Evolutionary conservation across 1,140 invertebrate species (phyloP).

Genomic region (Drosophila trapezifrons): DNA sequence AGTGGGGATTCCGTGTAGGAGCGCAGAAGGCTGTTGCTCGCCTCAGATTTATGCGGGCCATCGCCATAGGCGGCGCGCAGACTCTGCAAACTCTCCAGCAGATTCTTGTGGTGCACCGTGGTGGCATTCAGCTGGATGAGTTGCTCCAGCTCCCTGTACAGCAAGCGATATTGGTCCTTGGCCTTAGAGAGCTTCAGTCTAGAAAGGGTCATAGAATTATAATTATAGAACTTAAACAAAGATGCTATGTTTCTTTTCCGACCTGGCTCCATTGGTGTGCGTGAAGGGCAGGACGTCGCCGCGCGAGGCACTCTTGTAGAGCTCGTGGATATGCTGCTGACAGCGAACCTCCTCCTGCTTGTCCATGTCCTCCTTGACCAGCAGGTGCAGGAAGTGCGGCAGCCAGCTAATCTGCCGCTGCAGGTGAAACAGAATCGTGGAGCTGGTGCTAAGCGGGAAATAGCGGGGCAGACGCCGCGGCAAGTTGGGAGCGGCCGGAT

Average conservation of each 20-base stretch:
- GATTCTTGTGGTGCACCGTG: slow-evolving; percentile 89
- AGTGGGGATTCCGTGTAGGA: slow-evolving; percentile 93
- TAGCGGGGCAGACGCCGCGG: slow-evolving; percentile 93
- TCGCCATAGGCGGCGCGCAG: slow-evolving; percentile 86
- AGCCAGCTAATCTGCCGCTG: slow-evolving; percentile 90
- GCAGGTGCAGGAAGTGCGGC: slow-evolving; percentile 90
- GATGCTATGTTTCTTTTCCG: slow-evolving; percentile 19
- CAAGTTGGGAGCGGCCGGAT: slow-evolving; percentile 80
- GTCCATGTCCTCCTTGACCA: slow-evolving; percentile 93
- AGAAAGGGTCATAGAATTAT: background rate
- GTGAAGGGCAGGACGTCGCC: slow-evolving; percentile 91
- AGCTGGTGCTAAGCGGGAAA: slow-evolving; percentile 92
- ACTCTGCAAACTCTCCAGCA: slow-evolving; percentile 93
- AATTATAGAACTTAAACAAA: background rate
- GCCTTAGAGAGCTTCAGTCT: slow-evolving; percentile 85
- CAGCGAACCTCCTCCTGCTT: slow-evolving; percentile 95
- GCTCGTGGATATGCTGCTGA: slow-evolving; percentile 92
- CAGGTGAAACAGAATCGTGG: slow-evolving; percentile 91
- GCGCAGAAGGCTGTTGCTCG: slow-evolving; percentile 39
- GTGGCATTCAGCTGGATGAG: slow-evolving; percentile 90
- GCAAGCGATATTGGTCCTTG: slow-evolving; percentile 93
- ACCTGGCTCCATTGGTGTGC: slow-evolving; percentile 86
- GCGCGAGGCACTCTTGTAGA: slow-evolving; percentile 92
- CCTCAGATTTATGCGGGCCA: slow-evolving; percentile 86
- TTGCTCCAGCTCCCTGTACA: slow-evolving; percentile 95